Percentiles rank a stretch among this genome's conserved stretches.
Conservation (phyloP, 2,113 vertebrate genomes). For the Campylorhamphus procurvoides region DNA sequence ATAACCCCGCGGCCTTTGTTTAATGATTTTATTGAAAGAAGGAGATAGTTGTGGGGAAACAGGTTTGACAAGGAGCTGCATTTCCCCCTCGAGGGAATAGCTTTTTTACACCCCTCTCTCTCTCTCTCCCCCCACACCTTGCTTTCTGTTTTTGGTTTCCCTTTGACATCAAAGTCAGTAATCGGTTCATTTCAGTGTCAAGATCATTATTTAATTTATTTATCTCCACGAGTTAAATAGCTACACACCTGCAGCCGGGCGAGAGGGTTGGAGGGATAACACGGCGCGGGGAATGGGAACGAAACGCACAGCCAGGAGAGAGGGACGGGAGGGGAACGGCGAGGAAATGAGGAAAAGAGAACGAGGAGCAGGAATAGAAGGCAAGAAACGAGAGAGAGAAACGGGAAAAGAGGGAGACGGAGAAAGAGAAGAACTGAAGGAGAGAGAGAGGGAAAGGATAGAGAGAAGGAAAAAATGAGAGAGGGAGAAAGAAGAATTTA, state of each 20-base stretch:
- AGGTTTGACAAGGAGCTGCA: constrained; percentile 83
- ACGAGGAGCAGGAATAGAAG: neutral
- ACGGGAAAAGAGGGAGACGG: too few species aligned
- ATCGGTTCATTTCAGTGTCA: constrained; percentile 83
- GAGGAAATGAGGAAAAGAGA: neutral
- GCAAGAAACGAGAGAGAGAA: neutral
- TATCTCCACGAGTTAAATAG: constrained; percentile 50
- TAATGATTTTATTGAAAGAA: constrained; percentile 77
- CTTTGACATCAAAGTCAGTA: constrained; percentile 83
- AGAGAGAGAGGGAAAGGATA: neutral
- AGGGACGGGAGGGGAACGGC: too few species aligned
- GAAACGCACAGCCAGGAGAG: neutral
- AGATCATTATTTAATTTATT: constrained; percentile 73
- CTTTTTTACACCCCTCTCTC: constrained; percentile 6
- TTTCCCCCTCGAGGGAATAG: constrained; percentile 73
- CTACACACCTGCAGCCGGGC: constrained; percentile 47
- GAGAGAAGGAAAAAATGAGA: neutral
- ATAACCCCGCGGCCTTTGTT: constrained; percentile 69
- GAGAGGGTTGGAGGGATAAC: neutral
- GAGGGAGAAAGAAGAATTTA: too few species aligned
- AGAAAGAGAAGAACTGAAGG: neutral
- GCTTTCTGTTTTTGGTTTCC: constrained; percentile 64
- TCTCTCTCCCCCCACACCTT: constrained; percentile 34
- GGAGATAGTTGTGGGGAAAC: constrained; percentile 86
- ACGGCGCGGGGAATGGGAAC: neutral